Conservation (phyloP, 2,797 vertebrate genomes). For the Tapera naevia region DNA sequence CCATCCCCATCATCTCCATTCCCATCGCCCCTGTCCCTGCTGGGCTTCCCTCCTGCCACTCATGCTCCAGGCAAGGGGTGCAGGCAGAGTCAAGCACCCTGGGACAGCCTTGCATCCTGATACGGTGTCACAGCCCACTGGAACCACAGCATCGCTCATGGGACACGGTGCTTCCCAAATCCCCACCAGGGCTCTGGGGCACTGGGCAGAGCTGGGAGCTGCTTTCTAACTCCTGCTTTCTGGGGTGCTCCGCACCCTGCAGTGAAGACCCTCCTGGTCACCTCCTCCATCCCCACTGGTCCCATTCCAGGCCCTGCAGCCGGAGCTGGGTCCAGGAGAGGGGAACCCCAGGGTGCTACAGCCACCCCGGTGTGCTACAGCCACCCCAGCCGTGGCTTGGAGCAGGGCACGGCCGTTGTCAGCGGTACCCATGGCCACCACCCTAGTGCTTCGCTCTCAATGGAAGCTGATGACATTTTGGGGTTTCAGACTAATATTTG, state of each 20-base stretch:
- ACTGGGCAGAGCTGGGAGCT: accelerated
- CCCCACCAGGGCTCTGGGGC: accelerated
- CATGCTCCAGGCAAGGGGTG: accelerated
- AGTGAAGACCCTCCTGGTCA: background rate
- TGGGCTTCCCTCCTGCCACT: accelerated
- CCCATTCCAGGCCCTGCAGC: background rate
- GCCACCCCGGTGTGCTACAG: accelerated
- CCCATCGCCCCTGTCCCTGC: background rate
- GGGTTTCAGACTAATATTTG: accelerated
- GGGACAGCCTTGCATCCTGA: accelerated
- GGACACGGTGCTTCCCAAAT: accelerated
- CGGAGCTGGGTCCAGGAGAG: accelerated
- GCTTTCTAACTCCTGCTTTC: background rate
- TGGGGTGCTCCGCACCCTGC: background rate
- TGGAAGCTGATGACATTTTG: accelerated
- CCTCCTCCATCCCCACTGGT: background rate
- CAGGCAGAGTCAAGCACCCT: accelerated
- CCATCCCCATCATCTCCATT: accelerated
- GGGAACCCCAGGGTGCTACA: background rate
- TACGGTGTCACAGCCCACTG: accelerated
- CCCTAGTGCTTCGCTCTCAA: accelerated
- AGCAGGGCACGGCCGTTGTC: background rate
- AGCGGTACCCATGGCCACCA: accelerated
- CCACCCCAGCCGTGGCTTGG: accelerated
- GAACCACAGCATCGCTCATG: accelerated